A percentile compares a stretch with the other conserved stretches of the same genome.
These are phyloP conservation scores for Paragorgia papillata DNA, from an alignment of 92 coral and sea anemone genomes.

Conservation along the genomic window DNA sequence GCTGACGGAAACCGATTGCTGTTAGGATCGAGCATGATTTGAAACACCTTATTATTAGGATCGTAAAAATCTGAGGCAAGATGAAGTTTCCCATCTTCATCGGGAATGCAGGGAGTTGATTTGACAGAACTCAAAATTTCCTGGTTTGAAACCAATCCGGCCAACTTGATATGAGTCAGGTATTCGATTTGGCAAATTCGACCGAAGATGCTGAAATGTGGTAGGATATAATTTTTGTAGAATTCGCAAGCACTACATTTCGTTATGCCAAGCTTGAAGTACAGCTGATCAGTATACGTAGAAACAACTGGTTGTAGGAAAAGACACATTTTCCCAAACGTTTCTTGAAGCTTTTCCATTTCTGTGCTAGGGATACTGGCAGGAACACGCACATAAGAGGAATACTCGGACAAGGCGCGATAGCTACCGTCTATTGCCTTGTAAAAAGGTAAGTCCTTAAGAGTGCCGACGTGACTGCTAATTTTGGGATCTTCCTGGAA, in stretches of 20 bases:
- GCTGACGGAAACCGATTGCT: conserved; percentile 1
- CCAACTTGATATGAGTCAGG: neutral
- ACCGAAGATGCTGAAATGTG: neutral
- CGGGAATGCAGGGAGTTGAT: conserved; percentile 17
- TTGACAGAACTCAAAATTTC: neutral
- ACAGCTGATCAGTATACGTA: conserved; percentile 1
- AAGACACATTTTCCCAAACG: neutral
- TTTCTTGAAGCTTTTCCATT: conserved; percentile 46
- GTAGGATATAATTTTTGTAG: conserved; percentile 1
- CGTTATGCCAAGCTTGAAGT: neutral
- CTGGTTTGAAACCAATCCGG: neutral
- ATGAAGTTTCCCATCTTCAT: conserved; percentile 25
- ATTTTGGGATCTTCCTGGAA: conserved; percentile 91
- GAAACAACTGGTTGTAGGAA: neutral
- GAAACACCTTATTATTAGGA: conserved; percentile 25
- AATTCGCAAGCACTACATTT: neutral
- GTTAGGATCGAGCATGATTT: conserved; percentile 15
- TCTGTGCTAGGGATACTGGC: conserved; percentile 63
- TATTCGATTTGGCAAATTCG: neutral
- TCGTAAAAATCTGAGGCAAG: conserved; percentile 21
- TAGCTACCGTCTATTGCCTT: conserved; percentile 69
- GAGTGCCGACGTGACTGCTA: conserved; percentile 73
- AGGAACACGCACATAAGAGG: conserved; percentile 63
- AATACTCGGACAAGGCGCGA: conserved; percentile 64
- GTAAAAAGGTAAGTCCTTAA: conserved; percentile 39